phyloP scores from a whole-genome alignment of 2,113 vertebrate species.

The Heterochromis multidens region DNA sequence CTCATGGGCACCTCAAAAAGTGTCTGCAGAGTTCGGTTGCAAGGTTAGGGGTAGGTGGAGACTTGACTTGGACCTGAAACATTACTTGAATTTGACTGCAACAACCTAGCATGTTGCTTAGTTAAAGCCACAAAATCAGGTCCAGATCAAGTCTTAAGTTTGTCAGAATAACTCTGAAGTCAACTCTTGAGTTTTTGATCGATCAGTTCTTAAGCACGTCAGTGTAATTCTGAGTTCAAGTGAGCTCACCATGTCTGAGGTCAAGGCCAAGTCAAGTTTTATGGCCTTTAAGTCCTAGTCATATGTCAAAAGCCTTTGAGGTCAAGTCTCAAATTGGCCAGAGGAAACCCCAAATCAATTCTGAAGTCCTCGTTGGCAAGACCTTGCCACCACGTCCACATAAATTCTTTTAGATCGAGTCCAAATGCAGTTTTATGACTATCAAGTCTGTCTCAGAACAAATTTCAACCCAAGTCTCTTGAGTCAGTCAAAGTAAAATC shows the following conservation, averaged over 20 bases:
- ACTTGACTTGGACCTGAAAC: neutral
- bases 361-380: neutral
- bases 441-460: neutral
- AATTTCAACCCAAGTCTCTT: neutral
- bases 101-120: neutral
- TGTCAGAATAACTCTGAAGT: neutral
- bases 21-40: neutral
- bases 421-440: neutral
- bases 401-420: neutral
- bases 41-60: neutral
- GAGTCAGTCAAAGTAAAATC: neutral
- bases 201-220: neutral
- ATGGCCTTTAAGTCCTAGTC: fast-evolving
- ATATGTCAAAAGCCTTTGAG: neutral
- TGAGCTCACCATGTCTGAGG: neutral
- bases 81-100: neutral
- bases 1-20: neutral
- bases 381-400: neutral
- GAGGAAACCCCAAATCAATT: fast-evolving
- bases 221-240: neutral
- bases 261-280: neutral
- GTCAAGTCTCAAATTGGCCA: neutral
- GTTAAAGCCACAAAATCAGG: neutral
- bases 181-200: neutral
- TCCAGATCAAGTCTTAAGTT: neutral